These are phyloP conservation scores for Sylvia borin DNA, from an alignment of 2,797 vertebrate species.

Conservation along the genomic window DNA sequence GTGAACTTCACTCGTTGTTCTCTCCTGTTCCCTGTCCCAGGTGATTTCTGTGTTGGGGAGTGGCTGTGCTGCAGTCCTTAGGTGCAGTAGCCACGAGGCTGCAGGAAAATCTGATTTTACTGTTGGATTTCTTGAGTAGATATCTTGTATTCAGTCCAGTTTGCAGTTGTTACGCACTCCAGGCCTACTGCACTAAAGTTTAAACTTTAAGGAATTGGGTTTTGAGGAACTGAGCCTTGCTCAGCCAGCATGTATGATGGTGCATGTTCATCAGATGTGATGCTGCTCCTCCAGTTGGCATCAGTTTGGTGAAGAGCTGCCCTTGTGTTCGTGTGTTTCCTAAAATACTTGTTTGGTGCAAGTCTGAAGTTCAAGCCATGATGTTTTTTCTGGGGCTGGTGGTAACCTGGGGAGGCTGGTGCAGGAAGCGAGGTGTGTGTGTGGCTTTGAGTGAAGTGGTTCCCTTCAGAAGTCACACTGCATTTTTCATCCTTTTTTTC, in stretches of 20 bases:
- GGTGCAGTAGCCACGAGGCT: background rate
- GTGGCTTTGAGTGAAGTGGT: constrained; percentile 28
- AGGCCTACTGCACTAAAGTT: background rate
- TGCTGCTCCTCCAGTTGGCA: background rate
- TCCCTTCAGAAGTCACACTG: constrained; percentile 5
- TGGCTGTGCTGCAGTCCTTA: background rate
- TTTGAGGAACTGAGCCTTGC: background rate
- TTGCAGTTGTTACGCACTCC: background rate
- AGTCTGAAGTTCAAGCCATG: background rate
- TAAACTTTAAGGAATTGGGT: background rate
- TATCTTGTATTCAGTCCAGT: background rate
- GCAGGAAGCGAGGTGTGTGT: background rate
- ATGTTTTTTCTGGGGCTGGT: background rate
- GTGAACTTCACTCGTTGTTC: background rate
- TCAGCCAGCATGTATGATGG: background rate
- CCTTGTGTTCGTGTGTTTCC: background rate
- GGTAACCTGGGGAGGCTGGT: background rate
- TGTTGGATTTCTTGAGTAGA: background rate
- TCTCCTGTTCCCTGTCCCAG: background rate
- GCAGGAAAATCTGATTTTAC: background rate
- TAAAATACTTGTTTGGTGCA: background rate
- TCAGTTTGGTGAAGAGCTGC: background rate
- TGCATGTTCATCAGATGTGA: background rate
- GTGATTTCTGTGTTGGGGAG: background rate
- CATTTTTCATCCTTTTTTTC: background rate